Conservation (phyloP, 2,888 invertebrate species). For the Fabriciana adippe region DNA sequence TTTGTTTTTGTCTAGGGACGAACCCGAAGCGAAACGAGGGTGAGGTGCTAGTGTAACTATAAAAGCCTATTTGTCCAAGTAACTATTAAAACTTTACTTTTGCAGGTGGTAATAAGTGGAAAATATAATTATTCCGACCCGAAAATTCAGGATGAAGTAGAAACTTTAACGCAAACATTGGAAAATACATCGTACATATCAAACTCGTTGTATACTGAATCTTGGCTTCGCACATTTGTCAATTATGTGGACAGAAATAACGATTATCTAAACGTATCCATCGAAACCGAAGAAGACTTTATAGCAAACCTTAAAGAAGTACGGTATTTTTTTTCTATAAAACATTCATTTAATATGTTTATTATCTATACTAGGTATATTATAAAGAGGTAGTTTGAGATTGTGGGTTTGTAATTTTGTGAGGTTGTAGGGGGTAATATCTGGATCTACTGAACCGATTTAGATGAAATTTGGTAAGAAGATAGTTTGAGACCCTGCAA, state of each 20-base stretch:
- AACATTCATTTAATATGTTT: background rate
- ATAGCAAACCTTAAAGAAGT: conserved; percentile 89
- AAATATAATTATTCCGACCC: conserved; percentile 92
- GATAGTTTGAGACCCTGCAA: no score
- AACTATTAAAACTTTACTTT: conserved; percentile 45
- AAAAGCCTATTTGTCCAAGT: background rate
- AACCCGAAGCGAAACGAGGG: no score
- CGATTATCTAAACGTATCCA: conserved; percentile 89
- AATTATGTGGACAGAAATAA: conserved; percentile 88
- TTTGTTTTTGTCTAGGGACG: no score
- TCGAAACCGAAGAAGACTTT: conserved; percentile 88
- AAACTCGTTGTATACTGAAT: conserved; percentile 91
- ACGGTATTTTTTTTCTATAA: conserved; percentile 40
- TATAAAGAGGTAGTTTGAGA: no score
- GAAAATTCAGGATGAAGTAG: conserved; percentile 88
- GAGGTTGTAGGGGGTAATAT: no score
- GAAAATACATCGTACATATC: conserved; percentile 92
- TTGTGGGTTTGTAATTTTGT: no score
- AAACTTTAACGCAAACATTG: conserved; percentile 87
- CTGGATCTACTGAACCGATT: no score
- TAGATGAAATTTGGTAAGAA: no score
- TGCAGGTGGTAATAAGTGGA: conserved; percentile 90
- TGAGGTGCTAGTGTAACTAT: no score
- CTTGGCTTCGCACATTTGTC: conserved; percentile 92
- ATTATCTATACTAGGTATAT: no score